A percentile compares a stretch with the other conserved stretches of the same genome.
These are phyloP conservation scores for Stegostoma tigrinum DNA, from an alignment of 2,113 vertebrate genomes.

Conservation along the genomic window DNA sequence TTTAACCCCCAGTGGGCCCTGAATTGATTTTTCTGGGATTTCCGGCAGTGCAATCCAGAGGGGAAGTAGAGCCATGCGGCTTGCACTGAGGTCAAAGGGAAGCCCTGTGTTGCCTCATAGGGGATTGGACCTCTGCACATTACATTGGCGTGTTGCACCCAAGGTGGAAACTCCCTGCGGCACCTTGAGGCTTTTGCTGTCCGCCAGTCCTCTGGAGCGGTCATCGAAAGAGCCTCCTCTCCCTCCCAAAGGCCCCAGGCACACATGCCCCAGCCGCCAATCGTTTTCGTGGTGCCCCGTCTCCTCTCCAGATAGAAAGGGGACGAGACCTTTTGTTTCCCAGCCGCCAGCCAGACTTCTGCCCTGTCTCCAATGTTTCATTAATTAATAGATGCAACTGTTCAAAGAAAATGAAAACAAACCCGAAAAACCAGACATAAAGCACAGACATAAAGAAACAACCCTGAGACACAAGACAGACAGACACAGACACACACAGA, in stretches of 20 bases:
- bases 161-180: neutral
- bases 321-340: neutral
- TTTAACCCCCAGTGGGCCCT: neutral
- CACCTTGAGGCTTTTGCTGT: too few relatives aligned
- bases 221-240: neutral
- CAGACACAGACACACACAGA: too few relatives aligned
- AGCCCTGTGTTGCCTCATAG: neutral
- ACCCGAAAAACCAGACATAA: too few relatives aligned
- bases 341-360: neutral
- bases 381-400: neutral
- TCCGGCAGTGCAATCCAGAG: neutral
- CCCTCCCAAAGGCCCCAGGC: too few relatives aligned
- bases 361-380: neutral
- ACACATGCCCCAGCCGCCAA: neutral
- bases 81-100: neutral
- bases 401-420: neutral
- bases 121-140: neutral
- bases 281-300: neutral
- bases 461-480: neutral
- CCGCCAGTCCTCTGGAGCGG: neutral
- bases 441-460: neutral
- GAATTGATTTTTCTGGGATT: neutral
- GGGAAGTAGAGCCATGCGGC: neutral
- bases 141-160: too few relatives aligned
- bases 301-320: too few relatives aligned